Percentiles rank a stretch among this genome's conserved stretches.
Evolutionary conservation across 2,797 vertebrate species (phyloP).

Genomic region (Hirundo rustica): DNA sequence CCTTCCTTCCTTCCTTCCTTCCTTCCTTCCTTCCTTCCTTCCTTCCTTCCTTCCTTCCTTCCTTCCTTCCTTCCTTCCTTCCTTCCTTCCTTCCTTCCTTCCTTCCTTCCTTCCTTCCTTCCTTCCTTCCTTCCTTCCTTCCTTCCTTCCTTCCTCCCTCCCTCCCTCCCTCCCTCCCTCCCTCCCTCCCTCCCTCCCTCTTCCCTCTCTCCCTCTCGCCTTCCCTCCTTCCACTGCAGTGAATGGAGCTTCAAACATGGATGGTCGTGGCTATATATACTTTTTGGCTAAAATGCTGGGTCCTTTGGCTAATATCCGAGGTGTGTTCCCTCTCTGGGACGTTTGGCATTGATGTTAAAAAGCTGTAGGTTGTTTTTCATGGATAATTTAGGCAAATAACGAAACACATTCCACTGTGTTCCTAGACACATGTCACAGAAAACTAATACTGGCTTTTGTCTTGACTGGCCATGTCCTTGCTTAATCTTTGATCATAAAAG

Average conservation of each 20-base stretch:
- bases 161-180: fast-evolving
- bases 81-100: fast-evolving
- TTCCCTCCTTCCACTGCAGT: background rate
- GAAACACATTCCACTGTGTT: constrained; percentile 5
- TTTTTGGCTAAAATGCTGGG: background rate
- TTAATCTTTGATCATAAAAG: background rate
- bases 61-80: fast-evolving
- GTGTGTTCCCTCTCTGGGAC: background rate
- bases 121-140: fast-evolving
- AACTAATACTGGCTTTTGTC: background rate
- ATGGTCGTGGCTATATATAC: background rate
- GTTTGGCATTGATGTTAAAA: background rate
- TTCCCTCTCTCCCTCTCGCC: too few relatives aligned
- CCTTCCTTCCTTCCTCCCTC: too few relatives aligned
- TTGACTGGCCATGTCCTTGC: background rate
- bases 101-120: too few relatives aligned
- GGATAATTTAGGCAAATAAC: constrained; percentile 2
- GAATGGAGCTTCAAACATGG: background rate
- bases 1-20: fast-evolving
- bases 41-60: too few relatives aligned
- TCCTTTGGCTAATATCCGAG: background rate
- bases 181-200: fast-evolving
- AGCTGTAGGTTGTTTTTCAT: background rate
- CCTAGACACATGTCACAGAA: background rate
- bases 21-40: fast-evolving